Evolutionary conservation across 2,113 vertebrate species (phyloP).

Genomic region (Ailurus styani): DNA sequence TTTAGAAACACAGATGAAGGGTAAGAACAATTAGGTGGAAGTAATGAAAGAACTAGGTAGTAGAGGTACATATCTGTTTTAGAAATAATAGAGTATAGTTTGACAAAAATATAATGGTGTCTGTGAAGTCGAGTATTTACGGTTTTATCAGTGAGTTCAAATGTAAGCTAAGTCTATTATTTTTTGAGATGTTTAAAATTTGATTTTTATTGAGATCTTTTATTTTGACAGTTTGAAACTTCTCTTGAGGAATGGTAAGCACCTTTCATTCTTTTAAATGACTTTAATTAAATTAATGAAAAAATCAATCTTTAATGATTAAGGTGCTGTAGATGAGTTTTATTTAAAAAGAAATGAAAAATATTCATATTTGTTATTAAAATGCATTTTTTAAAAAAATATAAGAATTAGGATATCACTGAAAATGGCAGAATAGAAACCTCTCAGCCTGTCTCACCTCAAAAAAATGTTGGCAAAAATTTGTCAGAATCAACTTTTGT

Average conservation of each 20-base stretch:
- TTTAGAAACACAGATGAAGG: neutral
- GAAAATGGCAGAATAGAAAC: neutral
- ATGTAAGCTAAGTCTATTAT: neutral
- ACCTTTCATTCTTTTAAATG: neutral
- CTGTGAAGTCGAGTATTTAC: neutral
- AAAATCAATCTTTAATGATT: too few relatives aligned
- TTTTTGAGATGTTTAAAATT: constrained; percentile 14
- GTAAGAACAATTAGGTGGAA: neutral
- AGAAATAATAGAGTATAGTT: neutral
- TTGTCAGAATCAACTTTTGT: neutral
- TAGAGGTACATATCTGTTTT: neutral
- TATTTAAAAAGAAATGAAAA: neutral
- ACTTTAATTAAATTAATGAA: too few relatives aligned
- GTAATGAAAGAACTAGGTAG: neutral
- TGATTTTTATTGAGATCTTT: constrained; percentile 39
- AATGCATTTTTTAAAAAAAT: neutral
- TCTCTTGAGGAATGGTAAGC: constrained; percentile 69
- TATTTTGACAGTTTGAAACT: constrained; percentile 67
- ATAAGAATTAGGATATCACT: neutral
- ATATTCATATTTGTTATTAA: neutral
- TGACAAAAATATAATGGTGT: neutral
- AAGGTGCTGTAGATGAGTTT: neutral
- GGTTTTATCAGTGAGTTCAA: neutral
- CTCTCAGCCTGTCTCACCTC: neutral
- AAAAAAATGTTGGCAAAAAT: neutral